A percentile compares a stretch with the other conserved stretches of the same genome.
These are phyloP conservation scores for Nasua narica DNA, from an alignment of 2,797 vertebrate genomes.

Conservation along the genomic window DNA sequence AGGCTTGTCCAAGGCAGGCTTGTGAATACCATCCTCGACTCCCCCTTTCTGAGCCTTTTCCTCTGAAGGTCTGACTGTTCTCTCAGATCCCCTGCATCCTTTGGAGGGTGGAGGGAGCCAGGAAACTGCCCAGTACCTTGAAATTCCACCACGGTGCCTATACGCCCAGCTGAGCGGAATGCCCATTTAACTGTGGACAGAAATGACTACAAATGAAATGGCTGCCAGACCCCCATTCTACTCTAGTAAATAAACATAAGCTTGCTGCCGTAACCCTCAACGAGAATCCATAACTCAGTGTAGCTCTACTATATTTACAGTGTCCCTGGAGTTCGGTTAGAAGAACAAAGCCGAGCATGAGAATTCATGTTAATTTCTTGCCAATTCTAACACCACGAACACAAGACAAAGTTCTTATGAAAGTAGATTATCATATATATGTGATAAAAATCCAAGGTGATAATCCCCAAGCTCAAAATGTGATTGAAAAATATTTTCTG, in stretches of 20 bases:
- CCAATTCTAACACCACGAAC: background rate
- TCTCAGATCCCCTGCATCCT: background rate
- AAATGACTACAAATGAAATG: background rate
- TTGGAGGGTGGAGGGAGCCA: background rate
- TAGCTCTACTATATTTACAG: background rate
- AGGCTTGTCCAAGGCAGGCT: background rate
- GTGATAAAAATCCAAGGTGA: background rate
- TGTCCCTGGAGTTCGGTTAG: background rate
- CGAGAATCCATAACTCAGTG: background rate
- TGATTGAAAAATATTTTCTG: background rate
- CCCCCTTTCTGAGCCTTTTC: background rate
- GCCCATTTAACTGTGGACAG: background rate
- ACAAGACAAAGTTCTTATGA: background rate
- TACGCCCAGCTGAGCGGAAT: background rate
- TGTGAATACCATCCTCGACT: background rate
- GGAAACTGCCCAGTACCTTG: background rate
- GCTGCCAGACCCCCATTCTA: background rate
- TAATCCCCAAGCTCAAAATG: background rate
- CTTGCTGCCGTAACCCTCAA: background rate
- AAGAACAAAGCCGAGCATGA: background rate
- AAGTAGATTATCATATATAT: background rate
- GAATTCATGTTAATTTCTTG: background rate
- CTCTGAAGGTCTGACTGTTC: fast-evolving
- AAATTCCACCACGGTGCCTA: background rate
- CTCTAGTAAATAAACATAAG: background rate